These are phyloP conservation scores for Nibea albiflora DNA, from an alignment of 2,113 vertebrate genomes.

Conservation along the genomic window DNA sequence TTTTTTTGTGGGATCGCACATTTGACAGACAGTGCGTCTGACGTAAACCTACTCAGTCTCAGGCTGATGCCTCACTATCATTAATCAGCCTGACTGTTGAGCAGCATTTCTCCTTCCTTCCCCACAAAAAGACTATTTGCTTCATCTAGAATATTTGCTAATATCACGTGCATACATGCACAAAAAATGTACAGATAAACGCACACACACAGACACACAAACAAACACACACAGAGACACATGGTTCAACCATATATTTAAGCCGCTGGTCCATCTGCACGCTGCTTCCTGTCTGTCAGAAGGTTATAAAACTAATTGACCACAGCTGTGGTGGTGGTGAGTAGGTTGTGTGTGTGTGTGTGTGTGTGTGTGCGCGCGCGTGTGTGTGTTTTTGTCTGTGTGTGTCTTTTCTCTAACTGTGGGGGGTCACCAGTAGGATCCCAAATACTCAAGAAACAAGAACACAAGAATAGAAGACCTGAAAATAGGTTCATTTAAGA, in stretches of 20 bases:
- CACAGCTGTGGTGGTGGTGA: conserved; percentile 66
- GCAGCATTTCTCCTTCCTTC: background rate
- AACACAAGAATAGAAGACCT: conserved; percentile 15
- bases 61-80: background rate
- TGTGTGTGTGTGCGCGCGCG: conserved; percentile 11
- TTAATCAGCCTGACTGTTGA: background rate
- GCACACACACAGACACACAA: conserved; percentile 23
- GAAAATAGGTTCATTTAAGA: conserved; percentile 12
- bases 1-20: conserved; percentile 1
- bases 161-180: background rate
- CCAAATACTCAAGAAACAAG: background rate
- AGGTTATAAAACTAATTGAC: conserved; percentile 70
- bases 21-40: background rate
- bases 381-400: background rate
- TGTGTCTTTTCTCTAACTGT: conserved; percentile 34
- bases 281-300: conserved; percentile 69
- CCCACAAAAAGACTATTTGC: background rate
- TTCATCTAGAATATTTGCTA: background rate
- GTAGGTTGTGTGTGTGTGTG: conserved; percentile 15
- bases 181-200: background rate
- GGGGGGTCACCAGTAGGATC: background rate
- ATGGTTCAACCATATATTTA: conserved; percentile 50
- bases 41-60: background rate
- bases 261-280: conserved; percentile 53
- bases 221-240: conserved; percentile 19